Evolutionary conservation across 2,888 invertebrate genomes (phyloP).

Genomic region (Dicycla oo): DNA sequence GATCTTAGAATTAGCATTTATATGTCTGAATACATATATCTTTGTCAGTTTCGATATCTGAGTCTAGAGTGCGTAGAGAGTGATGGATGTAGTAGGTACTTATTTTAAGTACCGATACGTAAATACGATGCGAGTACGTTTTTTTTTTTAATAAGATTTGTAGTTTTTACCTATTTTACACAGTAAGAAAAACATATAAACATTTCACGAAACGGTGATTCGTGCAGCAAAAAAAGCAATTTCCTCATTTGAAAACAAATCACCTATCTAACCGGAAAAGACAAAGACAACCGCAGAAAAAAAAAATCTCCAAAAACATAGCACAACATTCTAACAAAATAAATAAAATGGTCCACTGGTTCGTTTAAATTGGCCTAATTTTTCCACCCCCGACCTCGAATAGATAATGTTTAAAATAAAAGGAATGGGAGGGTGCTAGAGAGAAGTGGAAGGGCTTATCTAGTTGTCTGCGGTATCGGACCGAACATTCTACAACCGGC

Average conservation of each 20-base stretch:
- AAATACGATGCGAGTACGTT: neutral
- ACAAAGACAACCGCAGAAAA: constrained; percentile 41
- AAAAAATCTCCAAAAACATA: constrained; percentile 29
- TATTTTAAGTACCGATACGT: neutral
- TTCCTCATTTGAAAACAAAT: constrained; percentile 52
- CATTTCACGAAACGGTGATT: constrained; percentile 13
- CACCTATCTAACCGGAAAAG: constrained; percentile 50
- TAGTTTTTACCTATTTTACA: neutral
- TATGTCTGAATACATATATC: constrained; percentile 50
- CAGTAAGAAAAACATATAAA: constrained; percentile 9
- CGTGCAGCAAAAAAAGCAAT: constrained; percentile 31
- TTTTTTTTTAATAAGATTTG: neutral
- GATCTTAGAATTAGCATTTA: constrained; percentile 62
- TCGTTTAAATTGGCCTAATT: constrained; percentile 63
- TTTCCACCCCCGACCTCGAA: constrained; percentile 67
- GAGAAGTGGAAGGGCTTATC: constrained; percentile 74
- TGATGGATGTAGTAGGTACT: constrained; percentile 5
- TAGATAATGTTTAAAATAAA: constrained; percentile 80
- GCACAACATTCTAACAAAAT: constrained; percentile 54
- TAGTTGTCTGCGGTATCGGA: constrained; percentile 76
- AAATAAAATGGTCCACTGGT: constrained; percentile 59
- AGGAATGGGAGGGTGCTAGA: constrained; percentile 66
- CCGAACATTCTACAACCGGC: constrained; percentile 66
- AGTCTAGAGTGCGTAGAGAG: constrained; percentile 12
- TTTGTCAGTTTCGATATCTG: constrained; percentile 41